Conservation (phyloP, 2,888 invertebrate genomes). For the Abscondita cerata region DNA sequence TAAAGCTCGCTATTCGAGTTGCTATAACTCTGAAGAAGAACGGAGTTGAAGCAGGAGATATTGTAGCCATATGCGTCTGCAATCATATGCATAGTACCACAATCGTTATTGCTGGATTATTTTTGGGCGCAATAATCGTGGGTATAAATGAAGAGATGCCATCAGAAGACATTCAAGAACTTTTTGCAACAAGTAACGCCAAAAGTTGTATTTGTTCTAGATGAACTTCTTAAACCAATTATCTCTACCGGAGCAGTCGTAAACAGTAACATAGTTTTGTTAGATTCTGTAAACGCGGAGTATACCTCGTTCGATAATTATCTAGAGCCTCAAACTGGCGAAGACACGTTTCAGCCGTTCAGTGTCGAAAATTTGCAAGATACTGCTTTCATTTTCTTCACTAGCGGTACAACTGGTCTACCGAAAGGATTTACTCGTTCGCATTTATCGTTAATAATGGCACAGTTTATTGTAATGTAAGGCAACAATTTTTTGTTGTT, state of each 20-base stretch:
- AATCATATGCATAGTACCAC: slow-evolving; percentile 58
- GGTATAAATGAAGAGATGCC: slow-evolving; percentile 47
- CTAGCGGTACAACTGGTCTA: slow-evolving; percentile 54
- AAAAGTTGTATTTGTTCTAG: slow-evolving; percentile 22
- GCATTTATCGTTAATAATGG: slow-evolving; percentile 33
- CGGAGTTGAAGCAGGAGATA: background rate
- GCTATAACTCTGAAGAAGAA: background rate
- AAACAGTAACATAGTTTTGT: slow-evolving; percentile 40
- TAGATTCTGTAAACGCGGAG: slow-evolving; percentile 34
- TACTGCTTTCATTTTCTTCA: slow-evolving; percentile 47
- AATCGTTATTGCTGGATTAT: slow-evolving; percentile 60
- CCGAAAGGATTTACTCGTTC: slow-evolving; percentile 52
- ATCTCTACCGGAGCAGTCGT: slow-evolving; percentile 33
- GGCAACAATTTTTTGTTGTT: too few relatives aligned
- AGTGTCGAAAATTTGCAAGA: slow-evolving; percentile 34
- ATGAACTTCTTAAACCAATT: slow-evolving; percentile 21
- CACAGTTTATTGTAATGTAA: slow-evolving; percentile 5
- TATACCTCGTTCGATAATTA: too few relatives aligned
- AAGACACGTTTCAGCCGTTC: slow-evolving; percentile 43
- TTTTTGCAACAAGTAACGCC: slow-evolving; percentile 40
- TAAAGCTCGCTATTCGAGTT: background rate
- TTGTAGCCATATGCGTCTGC: slow-evolving; percentile 55
- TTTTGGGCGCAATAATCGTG: slow-evolving; percentile 54
- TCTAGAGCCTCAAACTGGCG: slow-evolving; percentile 26
- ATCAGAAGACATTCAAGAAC: slow-evolving; percentile 38